Percentiles rank a stretch among this genome's conserved stretches.
phyloP scores from a whole-genome alignment of 2,797 vertebrate genomes.

The Gobionotothen gibberifrons region DNA sequence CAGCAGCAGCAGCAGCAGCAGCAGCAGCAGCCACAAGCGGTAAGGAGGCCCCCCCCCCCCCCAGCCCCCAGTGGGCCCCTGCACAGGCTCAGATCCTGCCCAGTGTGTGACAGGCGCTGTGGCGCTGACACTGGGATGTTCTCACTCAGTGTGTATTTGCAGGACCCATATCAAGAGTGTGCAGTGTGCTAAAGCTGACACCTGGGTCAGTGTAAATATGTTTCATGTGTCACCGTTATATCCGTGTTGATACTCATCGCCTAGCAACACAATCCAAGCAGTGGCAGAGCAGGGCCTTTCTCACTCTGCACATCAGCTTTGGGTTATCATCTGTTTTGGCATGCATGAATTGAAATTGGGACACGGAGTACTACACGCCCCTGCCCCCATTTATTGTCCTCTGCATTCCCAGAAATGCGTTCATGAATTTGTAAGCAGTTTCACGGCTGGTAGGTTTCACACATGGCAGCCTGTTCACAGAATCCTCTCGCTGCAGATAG shows the following conservation, averaged over 20 bases:
- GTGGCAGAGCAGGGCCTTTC: slow-evolving; percentile 23
- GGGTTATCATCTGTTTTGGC: slow-evolving; percentile 55
- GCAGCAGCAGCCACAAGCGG: slow-evolving; percentile 87
- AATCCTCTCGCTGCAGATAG: slow-evolving; percentile 19
- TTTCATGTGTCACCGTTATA: slow-evolving; percentile 4
- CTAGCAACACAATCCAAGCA: slow-evolving; percentile 31
- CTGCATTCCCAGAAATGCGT: slow-evolving; percentile 42
- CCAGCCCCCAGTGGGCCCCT: slow-evolving; percentile 36
- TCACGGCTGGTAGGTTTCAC: slow-evolving; percentile 51
- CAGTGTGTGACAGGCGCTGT: slow-evolving; percentile 5
- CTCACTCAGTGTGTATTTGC: slow-evolving; percentile 9
- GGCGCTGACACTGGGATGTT: slow-evolving; percentile 17
- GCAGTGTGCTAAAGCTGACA: not conserved
- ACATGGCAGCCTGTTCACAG: slow-evolving; percentile 32
- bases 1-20: too few species aligned
- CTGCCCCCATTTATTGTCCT: slow-evolving; percentile 39
- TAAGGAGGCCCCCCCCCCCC: slow-evolving; percentile 86
- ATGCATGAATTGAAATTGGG: slow-evolving; percentile 73
- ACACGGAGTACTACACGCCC: slow-evolving; percentile 46
- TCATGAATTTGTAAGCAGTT: slow-evolving; percentile 65
- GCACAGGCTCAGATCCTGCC: slow-evolving; percentile 16
- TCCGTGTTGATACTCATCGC: slow-evolving; percentile 7
- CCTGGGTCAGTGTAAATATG: slow-evolving; percentile 5
- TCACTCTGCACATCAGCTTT: slow-evolving; percentile 35
- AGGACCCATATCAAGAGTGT: slow-evolving; percentile 7